Conservation (phyloP, 2,797 vertebrate species). For the Acipenser transmontanus region DNA sequence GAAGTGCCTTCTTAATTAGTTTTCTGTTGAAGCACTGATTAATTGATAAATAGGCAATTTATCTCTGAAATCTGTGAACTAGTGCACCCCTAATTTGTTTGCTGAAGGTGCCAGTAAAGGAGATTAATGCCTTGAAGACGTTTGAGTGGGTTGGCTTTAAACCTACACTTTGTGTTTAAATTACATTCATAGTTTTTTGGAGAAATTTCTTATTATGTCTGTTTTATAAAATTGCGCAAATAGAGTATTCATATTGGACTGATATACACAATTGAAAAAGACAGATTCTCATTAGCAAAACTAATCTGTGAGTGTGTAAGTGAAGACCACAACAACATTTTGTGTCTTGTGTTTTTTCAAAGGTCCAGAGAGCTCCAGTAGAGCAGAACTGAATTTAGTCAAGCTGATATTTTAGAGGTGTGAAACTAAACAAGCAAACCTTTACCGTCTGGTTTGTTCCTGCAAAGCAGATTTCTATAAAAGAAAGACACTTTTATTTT, state of each 20-base stretch:
- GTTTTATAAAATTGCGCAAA: not conserved
- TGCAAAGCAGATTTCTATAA: too few relatives aligned
- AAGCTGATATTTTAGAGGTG: constrained; percentile 9
- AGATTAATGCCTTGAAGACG: constrained; percentile 62
- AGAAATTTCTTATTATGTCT: not conserved
- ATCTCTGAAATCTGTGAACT: constrained; percentile 63
- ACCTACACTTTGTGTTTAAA: not conserved
- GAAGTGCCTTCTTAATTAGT: constrained; percentile 61
- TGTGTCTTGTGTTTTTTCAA: constrained; percentile 19
- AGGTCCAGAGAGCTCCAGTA: constrained; percentile 16
- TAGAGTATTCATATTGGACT: not conserved
- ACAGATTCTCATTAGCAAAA: constrained; percentile 33
- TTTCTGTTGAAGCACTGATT: constrained; percentile 57
- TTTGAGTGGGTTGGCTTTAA: constrained; percentile 27
- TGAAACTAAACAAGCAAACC: too few relatives aligned
- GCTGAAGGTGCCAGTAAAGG: constrained; percentile 60
- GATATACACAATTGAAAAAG: constrained; percentile 13
- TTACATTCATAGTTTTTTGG: not conserved
- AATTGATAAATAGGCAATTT: constrained; percentile 60
- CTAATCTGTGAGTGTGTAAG: constrained; percentile 56
- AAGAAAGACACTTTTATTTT: too few relatives aligned
- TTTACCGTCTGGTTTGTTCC: too few relatives aligned
- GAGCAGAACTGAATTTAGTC: constrained; percentile 28
- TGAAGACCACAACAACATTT: constrained; percentile 31
- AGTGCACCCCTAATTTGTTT: constrained; percentile 66